These are phyloP conservation scores for Tromatobia lineatoria DNA, from an alignment of 2,888 invertebrate species.

Conservation along the genomic window DNA sequence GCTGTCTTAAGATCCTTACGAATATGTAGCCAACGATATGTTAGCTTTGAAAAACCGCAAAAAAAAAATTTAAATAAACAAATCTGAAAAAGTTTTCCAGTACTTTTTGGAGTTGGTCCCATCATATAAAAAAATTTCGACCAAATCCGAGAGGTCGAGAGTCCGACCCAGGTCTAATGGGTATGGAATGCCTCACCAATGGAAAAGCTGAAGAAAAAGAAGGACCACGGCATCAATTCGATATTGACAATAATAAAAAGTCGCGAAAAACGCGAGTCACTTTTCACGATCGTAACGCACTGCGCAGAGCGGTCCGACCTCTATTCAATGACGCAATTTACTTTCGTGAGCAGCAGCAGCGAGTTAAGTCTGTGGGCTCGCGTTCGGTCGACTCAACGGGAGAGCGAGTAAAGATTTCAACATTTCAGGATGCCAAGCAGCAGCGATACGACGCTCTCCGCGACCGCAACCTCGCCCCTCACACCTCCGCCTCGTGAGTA, in stretches of 20 bases:
- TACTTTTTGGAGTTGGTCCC: too few relatives aligned
- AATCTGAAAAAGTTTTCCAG: too few relatives aligned
- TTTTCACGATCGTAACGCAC: constrained; percentile 71
- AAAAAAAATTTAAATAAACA: too few relatives aligned
- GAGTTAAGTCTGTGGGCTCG: constrained; percentile 20
- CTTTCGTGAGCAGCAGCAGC: constrained; percentile 74
- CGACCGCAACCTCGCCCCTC: constrained; percentile 22
- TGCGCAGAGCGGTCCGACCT: constrained; percentile 74
- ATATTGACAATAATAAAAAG: constrained; percentile 12
- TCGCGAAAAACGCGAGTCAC: constrained; percentile 44
- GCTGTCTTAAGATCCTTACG: too few relatives aligned
- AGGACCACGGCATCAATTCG: not conserved
- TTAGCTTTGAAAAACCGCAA: too few relatives aligned
- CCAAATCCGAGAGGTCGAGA: too few relatives aligned
- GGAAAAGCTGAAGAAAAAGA: not conserved
- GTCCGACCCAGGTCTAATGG: too few relatives aligned
- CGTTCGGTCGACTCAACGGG: constrained; percentile 53
- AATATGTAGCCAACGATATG: too few relatives aligned
- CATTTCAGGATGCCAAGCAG: constrained; percentile 77
- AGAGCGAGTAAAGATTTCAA: constrained; percentile 75
- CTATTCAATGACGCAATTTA: constrained; percentile 78
- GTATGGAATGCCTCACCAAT: too few relatives aligned
- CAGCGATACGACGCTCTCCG: constrained; percentile 44
- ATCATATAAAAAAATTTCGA: too few relatives aligned
- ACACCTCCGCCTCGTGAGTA: constrained; percentile 1